Conservation (phyloP, 1,140 invertebrate genomes). For the Bombus turneri region DNA sequence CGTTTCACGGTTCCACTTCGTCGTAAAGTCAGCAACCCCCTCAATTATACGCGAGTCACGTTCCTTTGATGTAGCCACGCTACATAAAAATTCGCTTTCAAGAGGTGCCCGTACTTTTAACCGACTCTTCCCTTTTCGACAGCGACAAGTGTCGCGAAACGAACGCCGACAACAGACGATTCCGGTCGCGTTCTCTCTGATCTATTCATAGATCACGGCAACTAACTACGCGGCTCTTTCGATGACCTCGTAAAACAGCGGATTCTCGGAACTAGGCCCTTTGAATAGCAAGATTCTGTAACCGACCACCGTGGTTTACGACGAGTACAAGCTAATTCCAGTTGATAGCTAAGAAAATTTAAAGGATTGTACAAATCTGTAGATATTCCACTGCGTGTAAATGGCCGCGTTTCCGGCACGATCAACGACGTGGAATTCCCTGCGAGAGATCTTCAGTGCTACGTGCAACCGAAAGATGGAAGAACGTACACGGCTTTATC, state of each 20-base stretch:
- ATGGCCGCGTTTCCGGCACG: conserved; percentile 90
- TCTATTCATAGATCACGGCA: conserved; percentile 77
- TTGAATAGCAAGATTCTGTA: background rate
- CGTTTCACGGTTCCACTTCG: background rate
- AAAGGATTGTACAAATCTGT: conserved; percentile 52
- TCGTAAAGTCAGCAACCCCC: conserved; percentile 27
- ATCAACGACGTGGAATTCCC: conserved; percentile 90
- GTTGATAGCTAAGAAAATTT: background rate
- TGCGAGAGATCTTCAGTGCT: conserved; percentile 94
- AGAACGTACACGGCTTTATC: conserved; percentile 95
- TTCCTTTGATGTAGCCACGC: conserved; percentile 50
- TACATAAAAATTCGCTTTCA: conserved; percentile 27
- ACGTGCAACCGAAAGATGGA: conserved; percentile 94
- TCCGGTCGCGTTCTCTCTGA: conserved; percentile 55
- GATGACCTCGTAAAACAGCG: conserved; percentile 66
- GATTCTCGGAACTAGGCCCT: conserved; percentile 3
- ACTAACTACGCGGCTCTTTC: conserved; percentile 52
- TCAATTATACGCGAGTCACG: conserved; percentile 42
- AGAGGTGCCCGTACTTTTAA: conserved; percentile 31
- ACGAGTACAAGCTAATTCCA: background rate
- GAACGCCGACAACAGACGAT: conserved; percentile 36
- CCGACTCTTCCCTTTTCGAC: background rate
- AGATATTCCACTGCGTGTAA: conserved; percentile 92
- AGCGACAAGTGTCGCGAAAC: conserved; percentile 35
- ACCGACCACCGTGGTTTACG: background rate